Base-by-base conservation (phyloP, 2,797 vertebrate species). In the Pipistrellus pygmaeus region DNA sequence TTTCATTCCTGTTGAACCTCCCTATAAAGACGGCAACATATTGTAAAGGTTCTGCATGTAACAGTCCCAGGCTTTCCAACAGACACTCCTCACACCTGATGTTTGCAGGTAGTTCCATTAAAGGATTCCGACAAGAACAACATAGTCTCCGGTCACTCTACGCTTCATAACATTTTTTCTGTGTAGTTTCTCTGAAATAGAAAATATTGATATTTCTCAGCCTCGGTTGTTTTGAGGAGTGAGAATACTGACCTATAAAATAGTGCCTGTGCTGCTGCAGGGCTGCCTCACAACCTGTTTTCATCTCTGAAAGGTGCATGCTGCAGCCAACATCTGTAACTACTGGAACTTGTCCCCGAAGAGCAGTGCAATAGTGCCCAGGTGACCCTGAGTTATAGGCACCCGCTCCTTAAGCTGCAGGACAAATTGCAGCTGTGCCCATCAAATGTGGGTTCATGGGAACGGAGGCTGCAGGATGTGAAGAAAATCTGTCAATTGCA, bases 141-240 rank as follows among this genome's bases (percentile, higher is more conserved):
- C 55, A 41, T 53, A 20, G 30, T n/a, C 17, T 60, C 5, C 15
- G 35, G 69, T 80, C 2, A 53, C 10, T 82, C 27, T 46, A 21
- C 41, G 2, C 3, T 66, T 14, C 6, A n/a, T 38, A 35, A 53
- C 72, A 13, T 25, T 14, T 81, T 90, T 13, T 91, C 57, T 72
- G 11, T 48, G 18, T 69, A 81, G 30, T 72, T 90, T 87, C 10
- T 93, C 18, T 78, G 38, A 93, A 91, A 77, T 55, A 77, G 46
- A 48, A 89, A 91, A 35, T 85, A 44, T 2, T 14, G 5, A 21
- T 55, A 41, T 87, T 82, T 64, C 32, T n/a, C 57, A 53, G 10
- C 68, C 14, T 72, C 27, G 20, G 32, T 77, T 94, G 75, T 93
- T 78, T 82, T n/a, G 62, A 57, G 62, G 10, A 76, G 10, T 71